Percentiles rank a stretch among this genome's conserved stretches.
Evolutionary conservation across 1,140 invertebrate genomes (phyloP).

Genomic region (Ridgeia piscesae): DNA sequence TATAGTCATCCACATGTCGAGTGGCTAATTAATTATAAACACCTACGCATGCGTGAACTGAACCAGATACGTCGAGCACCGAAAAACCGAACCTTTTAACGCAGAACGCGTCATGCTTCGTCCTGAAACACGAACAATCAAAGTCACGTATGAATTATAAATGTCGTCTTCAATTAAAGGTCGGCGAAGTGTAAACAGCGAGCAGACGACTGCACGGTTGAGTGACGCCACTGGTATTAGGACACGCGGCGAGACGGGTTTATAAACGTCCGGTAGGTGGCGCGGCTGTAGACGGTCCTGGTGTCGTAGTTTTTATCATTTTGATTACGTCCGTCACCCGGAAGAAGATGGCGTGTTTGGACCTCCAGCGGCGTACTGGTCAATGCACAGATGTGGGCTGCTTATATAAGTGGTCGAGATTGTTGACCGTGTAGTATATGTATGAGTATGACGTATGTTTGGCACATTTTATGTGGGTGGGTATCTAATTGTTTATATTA

Average conservation of each 20-base stretch:
- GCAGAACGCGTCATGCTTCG: too few relatives aligned
- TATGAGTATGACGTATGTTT: background rate
- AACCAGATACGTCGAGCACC: background rate
- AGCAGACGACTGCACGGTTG: background rate
- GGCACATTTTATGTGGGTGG: background rate
- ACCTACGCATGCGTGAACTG: background rate
- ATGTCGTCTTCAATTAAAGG: background rate
- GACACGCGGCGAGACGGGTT: background rate
- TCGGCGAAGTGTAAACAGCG: background rate
- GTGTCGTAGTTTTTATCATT: background rate
- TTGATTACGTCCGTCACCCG: background rate
- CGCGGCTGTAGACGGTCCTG: background rate
- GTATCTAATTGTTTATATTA: background rate
- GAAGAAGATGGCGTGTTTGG: background rate
- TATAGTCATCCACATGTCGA: background rate
- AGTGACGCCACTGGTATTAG: background rate
- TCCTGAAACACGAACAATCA: background rate
- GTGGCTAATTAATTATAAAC: background rate
- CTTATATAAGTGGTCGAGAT: constrained; percentile 1
- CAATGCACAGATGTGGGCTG: background rate
- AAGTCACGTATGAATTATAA: background rate
- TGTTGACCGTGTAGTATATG: background rate
- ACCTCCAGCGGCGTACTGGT: background rate
- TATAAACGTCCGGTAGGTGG: background rate
- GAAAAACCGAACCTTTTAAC: background rate